Evolutionary conservation across 2,888 invertebrate species (phyloP).

Genomic region (Drosophila nr. fundita): DNA sequence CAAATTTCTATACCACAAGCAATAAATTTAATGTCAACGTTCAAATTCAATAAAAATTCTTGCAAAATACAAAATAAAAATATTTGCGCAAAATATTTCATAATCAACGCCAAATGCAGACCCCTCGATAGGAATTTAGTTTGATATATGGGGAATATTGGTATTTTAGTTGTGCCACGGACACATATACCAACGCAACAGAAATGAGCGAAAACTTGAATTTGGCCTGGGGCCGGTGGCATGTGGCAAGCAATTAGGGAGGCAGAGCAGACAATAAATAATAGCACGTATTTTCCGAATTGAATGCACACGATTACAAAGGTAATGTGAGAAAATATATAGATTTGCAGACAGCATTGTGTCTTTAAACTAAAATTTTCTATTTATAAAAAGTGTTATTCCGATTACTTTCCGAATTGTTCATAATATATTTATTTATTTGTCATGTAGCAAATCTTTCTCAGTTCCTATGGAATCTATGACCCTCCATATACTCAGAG

Average conservation of each 20-base stretch:
- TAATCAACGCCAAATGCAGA: constrained; percentile 2
- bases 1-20: not conserved
- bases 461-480: not conserved
- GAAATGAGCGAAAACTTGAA: constrained; percentile 2
- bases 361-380: not conserved
- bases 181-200: constrained; percentile 22
- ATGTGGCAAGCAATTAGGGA: constrained; percentile 3
- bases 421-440: not conserved
- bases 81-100: constrained; percentile 27
- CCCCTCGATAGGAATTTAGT: constrained; percentile 31
- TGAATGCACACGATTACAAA: not conserved
- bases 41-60: constrained; percentile 28
- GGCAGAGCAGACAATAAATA: constrained; percentile 19
- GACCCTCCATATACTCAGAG: not conserved
- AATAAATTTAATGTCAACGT: not conserved
- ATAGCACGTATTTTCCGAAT: constrained; percentile 13
- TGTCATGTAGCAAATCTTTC: not conserved
- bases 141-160: constrained; percentile 24
- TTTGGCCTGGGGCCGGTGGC: not conserved
- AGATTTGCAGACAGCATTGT: not conserved
- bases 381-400: not conserved
- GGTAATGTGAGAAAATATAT: not conserved
- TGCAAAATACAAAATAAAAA: constrained; percentile 12
- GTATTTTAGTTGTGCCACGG: constrained; percentile 14
- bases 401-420: not conserved